These are phyloP conservation scores for Andrena bicolor DNA, from an alignment of 2,888 invertebrate genomes.

Conservation along the genomic window DNA sequence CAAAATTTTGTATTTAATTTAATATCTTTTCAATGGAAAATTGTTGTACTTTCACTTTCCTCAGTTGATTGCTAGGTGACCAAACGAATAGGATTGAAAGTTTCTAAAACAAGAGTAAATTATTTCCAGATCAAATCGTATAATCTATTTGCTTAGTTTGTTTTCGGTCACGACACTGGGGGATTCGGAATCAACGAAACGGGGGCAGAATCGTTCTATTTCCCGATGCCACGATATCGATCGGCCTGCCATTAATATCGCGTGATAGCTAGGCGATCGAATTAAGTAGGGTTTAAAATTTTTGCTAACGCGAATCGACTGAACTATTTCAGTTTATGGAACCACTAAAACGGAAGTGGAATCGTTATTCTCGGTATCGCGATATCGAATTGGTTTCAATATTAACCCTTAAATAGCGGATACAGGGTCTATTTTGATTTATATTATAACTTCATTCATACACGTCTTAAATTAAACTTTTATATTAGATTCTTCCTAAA, in stretches of 20 bases:
- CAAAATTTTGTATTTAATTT: too few relatives aligned
- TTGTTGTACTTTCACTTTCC: too few relatives aligned
- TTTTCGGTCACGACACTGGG: not conserved
- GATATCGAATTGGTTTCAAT: conserved; percentile 2
- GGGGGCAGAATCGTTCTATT: not conserved
- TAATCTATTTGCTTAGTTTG: not conserved
- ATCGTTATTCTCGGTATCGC: not conserved
- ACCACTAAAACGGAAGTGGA: not conserved
- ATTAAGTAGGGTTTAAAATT: not conserved
- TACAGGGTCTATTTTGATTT: too few relatives aligned
- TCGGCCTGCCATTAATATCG: not conserved
- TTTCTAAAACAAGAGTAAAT: too few relatives aligned
- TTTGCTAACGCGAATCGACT: not conserved
- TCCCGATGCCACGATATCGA: conserved; percentile 15
- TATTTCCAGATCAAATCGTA: not conserved
- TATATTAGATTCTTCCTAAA: too few relatives aligned
- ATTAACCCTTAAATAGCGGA: not conserved
- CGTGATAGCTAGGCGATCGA: not conserved
- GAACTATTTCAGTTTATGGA: not conserved
- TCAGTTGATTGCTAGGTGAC: too few relatives aligned
- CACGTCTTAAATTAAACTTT: too few relatives aligned
- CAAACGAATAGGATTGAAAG: not conserved
- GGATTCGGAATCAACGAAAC: not conserved
- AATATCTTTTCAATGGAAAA: too few relatives aligned
- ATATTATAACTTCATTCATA: too few relatives aligned